These are phyloP conservation scores for Macrophya alboannulata DNA, from an alignment of 2,888 invertebrate genomes.

Conservation along the genomic window DNA sequence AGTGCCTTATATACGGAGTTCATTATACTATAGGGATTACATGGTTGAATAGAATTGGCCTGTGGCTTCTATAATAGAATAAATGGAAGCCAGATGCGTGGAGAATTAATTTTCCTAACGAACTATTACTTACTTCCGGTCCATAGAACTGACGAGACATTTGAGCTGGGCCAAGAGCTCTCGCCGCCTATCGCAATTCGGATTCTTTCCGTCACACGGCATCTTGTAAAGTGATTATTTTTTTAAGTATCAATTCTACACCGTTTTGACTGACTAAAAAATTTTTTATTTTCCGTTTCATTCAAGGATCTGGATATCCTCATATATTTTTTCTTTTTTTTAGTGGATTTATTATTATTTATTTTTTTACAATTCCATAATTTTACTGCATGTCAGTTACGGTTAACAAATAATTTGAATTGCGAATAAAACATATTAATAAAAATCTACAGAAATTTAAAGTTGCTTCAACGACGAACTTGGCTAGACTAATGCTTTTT, in stretches of 20 bases:
- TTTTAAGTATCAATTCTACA: slow-evolving; percentile 24
- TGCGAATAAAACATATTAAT: slow-evolving; percentile 24
- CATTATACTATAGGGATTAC: background rate
- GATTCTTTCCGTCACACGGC: slow-evolving; percentile 77
- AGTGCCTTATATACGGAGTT: background rate
- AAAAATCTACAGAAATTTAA: slow-evolving; percentile 40
- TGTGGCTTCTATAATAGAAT: background rate
- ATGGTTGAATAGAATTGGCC: background rate
- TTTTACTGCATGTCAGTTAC: slow-evolving; percentile 19
- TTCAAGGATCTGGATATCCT: background rate
- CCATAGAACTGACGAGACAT: slow-evolving; percentile 76
- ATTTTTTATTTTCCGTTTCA: background rate
- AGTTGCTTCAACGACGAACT: slow-evolving; percentile 24
- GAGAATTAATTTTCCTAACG: slow-evolving; percentile 37
- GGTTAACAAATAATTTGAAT: slow-evolving; percentile 37
- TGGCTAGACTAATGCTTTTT: slow-evolving; percentile 27
- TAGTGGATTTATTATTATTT: slow-evolving; percentile 30
- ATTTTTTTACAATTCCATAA: slow-evolving; percentile 3
- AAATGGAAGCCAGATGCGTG: background rate
- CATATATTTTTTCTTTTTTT: slow-evolving; percentile 18
- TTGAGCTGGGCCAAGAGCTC: slow-evolving; percentile 74
- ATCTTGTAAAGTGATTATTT: slow-evolving; percentile 62
- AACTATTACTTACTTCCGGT: slow-evolving; percentile 69
- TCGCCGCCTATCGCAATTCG: slow-evolving; percentile 73
- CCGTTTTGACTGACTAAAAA: background rate